These are phyloP conservation scores for Amphipyra berbera DNA, from an alignment of 2,888 invertebrate genomes.

Conservation along the genomic window DNA sequence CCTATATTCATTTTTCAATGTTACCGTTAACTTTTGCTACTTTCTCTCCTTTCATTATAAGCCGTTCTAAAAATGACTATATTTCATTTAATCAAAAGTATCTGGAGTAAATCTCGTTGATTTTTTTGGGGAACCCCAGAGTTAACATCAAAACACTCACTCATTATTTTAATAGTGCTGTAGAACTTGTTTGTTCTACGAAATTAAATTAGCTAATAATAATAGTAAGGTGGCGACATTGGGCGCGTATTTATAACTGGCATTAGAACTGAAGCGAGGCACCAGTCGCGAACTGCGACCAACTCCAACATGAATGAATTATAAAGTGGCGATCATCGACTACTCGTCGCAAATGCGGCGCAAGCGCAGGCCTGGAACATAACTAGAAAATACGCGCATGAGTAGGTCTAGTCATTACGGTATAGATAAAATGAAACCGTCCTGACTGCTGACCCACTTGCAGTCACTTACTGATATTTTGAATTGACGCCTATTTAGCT, in stretches of 20 bases:
- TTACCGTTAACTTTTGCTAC: background rate
- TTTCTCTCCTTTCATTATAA: background rate
- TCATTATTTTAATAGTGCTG: conserved; percentile 6
- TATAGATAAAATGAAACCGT: no score
- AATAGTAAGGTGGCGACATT: conserved; percentile 3
- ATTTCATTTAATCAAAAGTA: background rate
- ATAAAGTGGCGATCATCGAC: background rate
- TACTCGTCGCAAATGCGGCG: background rate
- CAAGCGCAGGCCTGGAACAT: background rate
- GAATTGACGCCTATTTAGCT: no score
- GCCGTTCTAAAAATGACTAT: background rate
- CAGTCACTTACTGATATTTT: no score
- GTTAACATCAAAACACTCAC: background rate
- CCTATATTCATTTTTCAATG: no score
- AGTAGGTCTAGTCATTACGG: background rate
- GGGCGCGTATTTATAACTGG: background rate
- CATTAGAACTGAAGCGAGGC: background rate
- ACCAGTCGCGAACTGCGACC: background rate
- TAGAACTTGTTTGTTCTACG: conserved; percentile 18
- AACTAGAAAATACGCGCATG: background rate
- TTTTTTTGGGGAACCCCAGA: conserved; percentile 4
- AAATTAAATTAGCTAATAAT: conserved; percentile 3
- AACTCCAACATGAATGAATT: background rate
- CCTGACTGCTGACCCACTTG: no score
- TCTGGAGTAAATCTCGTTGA: background rate